phyloP scores from a whole-genome alignment of 2,797 vertebrate species.

The Buceros bicornis region DNA sequence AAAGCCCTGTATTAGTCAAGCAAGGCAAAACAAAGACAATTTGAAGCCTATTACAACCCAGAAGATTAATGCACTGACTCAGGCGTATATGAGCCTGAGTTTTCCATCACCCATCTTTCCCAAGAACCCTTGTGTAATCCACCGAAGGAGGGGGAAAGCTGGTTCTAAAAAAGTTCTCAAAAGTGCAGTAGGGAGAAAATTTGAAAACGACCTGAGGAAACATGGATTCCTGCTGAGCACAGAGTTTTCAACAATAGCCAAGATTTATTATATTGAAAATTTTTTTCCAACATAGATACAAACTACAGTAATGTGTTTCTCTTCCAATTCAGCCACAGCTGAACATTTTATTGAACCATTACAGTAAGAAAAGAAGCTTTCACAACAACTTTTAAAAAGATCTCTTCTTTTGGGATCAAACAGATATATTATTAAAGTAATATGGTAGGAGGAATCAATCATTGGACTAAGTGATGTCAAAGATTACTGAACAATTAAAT shows the following conservation, averaged over 20 bases:
- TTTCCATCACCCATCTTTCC: not conserved
- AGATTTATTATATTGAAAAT: not conserved
- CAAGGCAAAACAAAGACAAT: not conserved
- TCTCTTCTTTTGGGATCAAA: not conserved
- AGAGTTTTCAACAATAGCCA: conserved; percentile 32
- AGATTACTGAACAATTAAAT: not conserved
- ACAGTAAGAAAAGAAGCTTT: not conserved
- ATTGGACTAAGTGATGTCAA: not conserved
- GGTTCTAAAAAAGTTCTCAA: not conserved
- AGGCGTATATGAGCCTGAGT: not conserved
- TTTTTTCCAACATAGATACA: conserved; percentile 13
- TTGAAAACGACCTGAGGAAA: conserved; percentile 29
- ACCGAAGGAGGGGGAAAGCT: not conserved
- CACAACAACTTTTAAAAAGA: not conserved
- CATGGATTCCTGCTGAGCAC: not conserved
- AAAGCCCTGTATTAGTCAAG: not conserved
- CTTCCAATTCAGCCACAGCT: conserved; percentile 17
- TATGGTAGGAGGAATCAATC: not conserved
- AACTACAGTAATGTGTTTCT: not conserved
- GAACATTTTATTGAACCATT: not conserved
- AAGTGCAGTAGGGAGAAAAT: not conserved
- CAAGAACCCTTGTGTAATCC: not conserved
- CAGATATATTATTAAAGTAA: not conserved
- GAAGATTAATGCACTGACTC: not conserved
- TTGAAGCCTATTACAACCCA: conserved; percentile 1